Base-by-base conservation (phyloP, 2,797 vertebrate species). In the Benthosema pterotum region DNA sequence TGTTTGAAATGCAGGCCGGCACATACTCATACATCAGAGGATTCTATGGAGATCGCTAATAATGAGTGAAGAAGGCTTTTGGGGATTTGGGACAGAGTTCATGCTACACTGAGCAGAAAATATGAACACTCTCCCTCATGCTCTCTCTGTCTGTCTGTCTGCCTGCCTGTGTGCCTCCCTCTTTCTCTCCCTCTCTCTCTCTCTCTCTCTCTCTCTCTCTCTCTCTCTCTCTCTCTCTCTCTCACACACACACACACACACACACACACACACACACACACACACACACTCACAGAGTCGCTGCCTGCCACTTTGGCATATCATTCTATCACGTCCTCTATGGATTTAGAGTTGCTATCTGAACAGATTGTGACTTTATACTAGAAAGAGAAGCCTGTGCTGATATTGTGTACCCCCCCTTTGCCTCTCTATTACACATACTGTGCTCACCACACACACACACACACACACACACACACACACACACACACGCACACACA, bases 21-120 rank as follows among this genome's bases (percentile, higher is more conserved):
- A 38, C 22, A 13, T 51, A 18, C 43, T 46, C 45, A 58, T 57
- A 77, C 58, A 69, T 63, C n/a, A 74, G 49, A 69, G 58, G 76
- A 80, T 88, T 75, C 69, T 77, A 63, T 83, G 73, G 80, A 82
- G 82, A 84, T 70, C 42, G 65, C 42, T 43, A 65, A 72, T 65
- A 65, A 85, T 54, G 69, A 69, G 46, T 59, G 75, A 66, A 70
- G 71, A 75, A 53, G 63, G 52, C 60, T 71, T 63, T 71, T 52
- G 38, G 60, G 71, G 69, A 78, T 79, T 74, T 66, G 62, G 72
- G 74, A 47, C 60, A 73, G 60, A 61, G 46, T 80, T 75, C 66
- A 82, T 80, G 81, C 77, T 76, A 75, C 72, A 73, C 42, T 55
- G 54, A 70, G 75, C 77, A 73, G 77, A 58, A 51, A 5, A 16